These are phyloP conservation scores for Latheticus oryzae DNA, from an alignment of 2,888 invertebrate species.

Conservation along the genomic window DNA sequence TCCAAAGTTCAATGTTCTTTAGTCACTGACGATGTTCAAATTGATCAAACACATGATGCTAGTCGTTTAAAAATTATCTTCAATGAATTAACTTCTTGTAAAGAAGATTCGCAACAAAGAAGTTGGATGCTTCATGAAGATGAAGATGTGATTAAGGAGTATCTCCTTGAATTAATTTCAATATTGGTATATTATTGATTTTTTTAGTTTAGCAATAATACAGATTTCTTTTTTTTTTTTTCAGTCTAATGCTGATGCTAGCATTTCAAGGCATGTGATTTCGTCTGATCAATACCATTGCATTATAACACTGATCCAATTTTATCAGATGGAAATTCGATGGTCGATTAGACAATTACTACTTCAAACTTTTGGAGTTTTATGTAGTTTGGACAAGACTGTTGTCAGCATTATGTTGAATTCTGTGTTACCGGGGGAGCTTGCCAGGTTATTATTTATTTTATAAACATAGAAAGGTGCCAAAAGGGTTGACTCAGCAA, in stretches of 20 bases:
- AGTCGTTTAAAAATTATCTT: conserved; percentile 85
- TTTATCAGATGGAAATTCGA: conserved; percentile 95
- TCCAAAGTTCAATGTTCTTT: conserved; percentile 72
- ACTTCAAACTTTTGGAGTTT: conserved; percentile 86
- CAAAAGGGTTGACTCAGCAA: conserved; percentile 6
- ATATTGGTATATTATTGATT: conserved; percentile 85
- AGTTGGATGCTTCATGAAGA: conserved; percentile 97
- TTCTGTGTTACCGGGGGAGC: conserved; percentile 90
- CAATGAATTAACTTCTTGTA: conserved; percentile 85
- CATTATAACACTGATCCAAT: conserved; percentile 87
- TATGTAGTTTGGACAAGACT: conserved; percentile 86
- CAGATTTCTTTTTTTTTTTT: conserved; percentile 50
- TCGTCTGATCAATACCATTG: conserved; percentile 86
- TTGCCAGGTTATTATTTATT: conserved; percentile 73
- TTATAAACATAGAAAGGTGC: conserved; percentile 8
- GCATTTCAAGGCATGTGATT: conserved; percentile 86
- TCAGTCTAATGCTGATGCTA: conserved; percentile 92
- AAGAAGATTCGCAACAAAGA: conserved; percentile 94
- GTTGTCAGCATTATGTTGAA: conserved; percentile 86
- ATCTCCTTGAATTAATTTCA: conserved; percentile 83
- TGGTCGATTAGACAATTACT: conserved; percentile 87
- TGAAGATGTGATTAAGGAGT: conserved; percentile 87
- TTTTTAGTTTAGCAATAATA: not conserved
- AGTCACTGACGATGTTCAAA: conserved; percentile 72
- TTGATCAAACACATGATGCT: conserved; percentile 87